Evolutionary conservation across 2,797 vertebrate genomes (phyloP).

Genomic region (Paedocypris micromegethes): DNA sequence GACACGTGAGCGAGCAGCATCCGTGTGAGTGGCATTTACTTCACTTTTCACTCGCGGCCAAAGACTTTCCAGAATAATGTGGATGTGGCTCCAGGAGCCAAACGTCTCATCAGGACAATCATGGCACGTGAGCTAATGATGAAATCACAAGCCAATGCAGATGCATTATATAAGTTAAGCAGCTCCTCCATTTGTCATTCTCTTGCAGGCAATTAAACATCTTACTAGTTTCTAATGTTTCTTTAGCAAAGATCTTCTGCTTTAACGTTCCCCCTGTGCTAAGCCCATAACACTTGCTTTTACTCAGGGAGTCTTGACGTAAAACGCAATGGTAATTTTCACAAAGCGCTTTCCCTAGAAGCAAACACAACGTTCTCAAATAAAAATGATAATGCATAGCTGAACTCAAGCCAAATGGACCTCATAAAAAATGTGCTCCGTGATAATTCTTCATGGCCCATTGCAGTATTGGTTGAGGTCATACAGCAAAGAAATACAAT

Average conservation of each 20-base stretch:
- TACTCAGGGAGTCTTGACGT: constrained; percentile 7
- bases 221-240: constrained; percentile 9
- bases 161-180: constrained; percentile 38
- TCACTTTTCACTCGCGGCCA: constrained; percentile 38
- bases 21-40: constrained; percentile 45
- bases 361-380: constrained; percentile 39
- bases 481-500: constrained; percentile 53
- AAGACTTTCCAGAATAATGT: constrained; percentile 43
- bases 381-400: constrained; percentile 53
- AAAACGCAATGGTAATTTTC: constrained; percentile 12
- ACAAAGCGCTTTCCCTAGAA: constrained; percentile 29
- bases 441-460: constrained; percentile 51
- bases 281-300: constrained; percentile 8
- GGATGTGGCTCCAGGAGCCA: constrained; percentile 42
- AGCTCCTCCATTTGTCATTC: neutral
- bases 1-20: constrained; percentile 47
- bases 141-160: constrained; percentile 56
- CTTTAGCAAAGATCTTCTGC: constrained; percentile 7
- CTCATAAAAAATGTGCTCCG: constrained; percentile 52
- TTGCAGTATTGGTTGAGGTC: constrained; percentile 53
- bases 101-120: constrained; percentile 58
- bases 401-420: constrained; percentile 57
- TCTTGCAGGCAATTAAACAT: too few species aligned
- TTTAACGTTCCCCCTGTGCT: neutral
- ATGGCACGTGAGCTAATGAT: constrained; percentile 54